A percentile compares a stretch with the other conserved stretches of the same genome.
Evolutionary conservation across 2,888 invertebrate genomes (phyloP).

Genomic region (Tachina fera): DNA sequence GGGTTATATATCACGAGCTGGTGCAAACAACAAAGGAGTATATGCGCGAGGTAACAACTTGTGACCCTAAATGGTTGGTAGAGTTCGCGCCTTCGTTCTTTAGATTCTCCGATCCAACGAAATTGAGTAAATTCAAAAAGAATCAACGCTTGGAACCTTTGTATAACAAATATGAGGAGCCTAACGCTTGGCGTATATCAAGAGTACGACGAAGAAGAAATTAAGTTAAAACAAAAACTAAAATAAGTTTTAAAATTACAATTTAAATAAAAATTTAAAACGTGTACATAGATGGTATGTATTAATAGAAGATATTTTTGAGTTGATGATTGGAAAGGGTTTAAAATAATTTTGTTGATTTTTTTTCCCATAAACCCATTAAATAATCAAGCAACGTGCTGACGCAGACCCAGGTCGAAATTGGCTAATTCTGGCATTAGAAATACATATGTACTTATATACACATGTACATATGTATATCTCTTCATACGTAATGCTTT

Average conservation of each 20-base stretch:
- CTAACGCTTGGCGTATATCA: slow-evolving; percentile 99
- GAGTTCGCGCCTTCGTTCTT: slow-evolving; percentile 99
- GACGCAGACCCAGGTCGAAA: no score
- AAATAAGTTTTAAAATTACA: slow-evolving; percentile 15
- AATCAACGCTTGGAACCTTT: slow-evolving; percentile 98
- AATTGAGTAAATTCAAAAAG: slow-evolving; percentile 99
- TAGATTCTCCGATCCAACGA: slow-evolving; percentile 99
- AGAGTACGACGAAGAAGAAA: slow-evolving; percentile 93
- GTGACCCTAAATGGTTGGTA: slow-evolving; percentile 99
- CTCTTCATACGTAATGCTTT: no score
- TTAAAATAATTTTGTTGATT: no score
- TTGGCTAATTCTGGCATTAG: no score
- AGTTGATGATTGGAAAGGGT: no score
- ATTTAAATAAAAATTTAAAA: not conserved
- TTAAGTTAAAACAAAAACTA: slow-evolving; percentile 83
- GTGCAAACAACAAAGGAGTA: slow-evolving; percentile 99
- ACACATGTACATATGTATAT: no score
- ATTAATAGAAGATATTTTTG: no score
- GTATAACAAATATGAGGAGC: slow-evolving; percentile 99
- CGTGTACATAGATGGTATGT: not conserved
- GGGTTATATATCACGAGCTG: slow-evolving; percentile 99
- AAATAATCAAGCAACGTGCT: no score
- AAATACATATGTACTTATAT: no score
- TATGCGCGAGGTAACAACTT: slow-evolving; percentile 98
- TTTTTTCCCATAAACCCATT: no score